These are phyloP conservation scores for Baronia brevicornis DNA, from an alignment of 2,888 invertebrate species.

Conservation along the genomic window DNA sequence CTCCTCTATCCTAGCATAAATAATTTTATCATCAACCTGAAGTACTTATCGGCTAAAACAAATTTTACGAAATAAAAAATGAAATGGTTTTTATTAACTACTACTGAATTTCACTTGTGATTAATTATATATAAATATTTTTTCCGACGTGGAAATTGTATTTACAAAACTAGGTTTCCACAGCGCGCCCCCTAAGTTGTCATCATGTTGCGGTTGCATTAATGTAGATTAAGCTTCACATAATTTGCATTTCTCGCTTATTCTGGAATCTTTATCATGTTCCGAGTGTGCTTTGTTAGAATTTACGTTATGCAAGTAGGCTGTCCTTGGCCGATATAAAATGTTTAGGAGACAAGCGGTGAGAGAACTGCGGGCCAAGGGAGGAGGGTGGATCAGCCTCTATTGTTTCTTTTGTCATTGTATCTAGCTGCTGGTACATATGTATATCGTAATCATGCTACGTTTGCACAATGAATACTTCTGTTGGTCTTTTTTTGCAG, in stretches of 20 bases:
- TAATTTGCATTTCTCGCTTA: conserved; percentile 15
- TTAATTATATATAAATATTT: too few relatives aligned
- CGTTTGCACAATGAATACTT: conserved; percentile 9
- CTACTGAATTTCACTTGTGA: too few relatives aligned
- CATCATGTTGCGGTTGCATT: conserved; percentile 11
- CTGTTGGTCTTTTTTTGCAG: conserved; percentile 2
- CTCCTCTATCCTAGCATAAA: too few relatives aligned
- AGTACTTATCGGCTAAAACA: too few relatives aligned
- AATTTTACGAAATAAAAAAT: too few relatives aligned
- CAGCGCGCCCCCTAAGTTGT: too few relatives aligned
- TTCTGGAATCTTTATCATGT: conserved; percentile 19
- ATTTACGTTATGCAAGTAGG: conserved; percentile 34
- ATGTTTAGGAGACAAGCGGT: conserved; percentile 47
- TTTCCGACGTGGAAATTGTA: too few relatives aligned
- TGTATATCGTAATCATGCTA: conserved; percentile 9
- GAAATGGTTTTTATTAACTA: too few relatives aligned
- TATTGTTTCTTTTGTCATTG: conserved; percentile 48
- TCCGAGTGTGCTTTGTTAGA: conserved; percentile 17
- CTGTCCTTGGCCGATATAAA: conserved; percentile 64
- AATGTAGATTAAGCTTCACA: conserved; percentile 17
- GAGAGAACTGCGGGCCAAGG: conserved; percentile 32
- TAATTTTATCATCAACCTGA: too few relatives aligned
- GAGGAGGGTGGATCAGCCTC: conserved; percentile 41
- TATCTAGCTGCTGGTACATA: conserved; percentile 12
- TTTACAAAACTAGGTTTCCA: too few relatives aligned